Conservation (phyloP, 35 echinoderm and acorn worm genomes). For the Lytechinus variegatus region DNA sequence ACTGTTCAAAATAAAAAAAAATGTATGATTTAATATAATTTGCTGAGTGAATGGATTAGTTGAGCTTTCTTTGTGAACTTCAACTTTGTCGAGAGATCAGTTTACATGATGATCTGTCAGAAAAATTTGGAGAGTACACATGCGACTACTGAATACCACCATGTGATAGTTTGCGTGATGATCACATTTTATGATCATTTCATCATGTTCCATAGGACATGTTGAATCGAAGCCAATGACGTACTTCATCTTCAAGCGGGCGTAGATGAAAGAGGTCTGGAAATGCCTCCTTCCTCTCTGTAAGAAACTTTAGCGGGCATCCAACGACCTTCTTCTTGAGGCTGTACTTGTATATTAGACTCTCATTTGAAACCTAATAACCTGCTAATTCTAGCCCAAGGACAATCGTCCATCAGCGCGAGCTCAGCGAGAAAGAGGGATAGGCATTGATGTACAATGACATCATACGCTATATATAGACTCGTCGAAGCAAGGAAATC, state of each 20-base stretch:
- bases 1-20: no score
- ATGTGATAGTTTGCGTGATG: not conserved
- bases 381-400: not conserved
- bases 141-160: not conserved
- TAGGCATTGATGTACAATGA: not conserved
- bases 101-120: not conserved
- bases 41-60: no score
- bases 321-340: not conserved
- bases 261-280: not conserved
- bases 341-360: not conserved
- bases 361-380: constrained; percentile 5
- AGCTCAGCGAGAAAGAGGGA: not conserved
- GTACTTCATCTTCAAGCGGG: not conserved
- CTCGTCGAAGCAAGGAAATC: not conserved
- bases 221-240: not conserved
- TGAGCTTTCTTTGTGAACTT: no score
- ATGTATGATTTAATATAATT: no score
- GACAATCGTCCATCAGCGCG: not conserved
- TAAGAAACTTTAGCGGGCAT: not conserved
- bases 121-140: not conserved
- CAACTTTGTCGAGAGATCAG: not conserved
- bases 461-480: not conserved
- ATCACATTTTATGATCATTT: not conserved
- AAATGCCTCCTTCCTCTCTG: not conserved
- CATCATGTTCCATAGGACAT: not conserved